Conservation (phyloP, 2,888 invertebrate species). For the Nymphalis urticae region DNA sequence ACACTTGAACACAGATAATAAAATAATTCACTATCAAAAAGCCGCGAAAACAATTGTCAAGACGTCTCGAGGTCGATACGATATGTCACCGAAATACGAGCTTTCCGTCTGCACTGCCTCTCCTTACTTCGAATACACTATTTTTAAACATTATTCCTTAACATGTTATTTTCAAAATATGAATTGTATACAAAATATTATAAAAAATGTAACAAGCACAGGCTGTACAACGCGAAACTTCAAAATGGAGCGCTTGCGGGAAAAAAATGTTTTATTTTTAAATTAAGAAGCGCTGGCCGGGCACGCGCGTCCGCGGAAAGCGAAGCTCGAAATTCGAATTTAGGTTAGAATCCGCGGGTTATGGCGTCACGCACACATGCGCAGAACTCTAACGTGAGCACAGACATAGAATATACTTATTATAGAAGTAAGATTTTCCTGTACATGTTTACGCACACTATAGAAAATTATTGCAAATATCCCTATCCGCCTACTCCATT, state of each 20-base stretch:
- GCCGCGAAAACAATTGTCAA: slow-evolving; percentile 42
- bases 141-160: slow-evolving; percentile 60
- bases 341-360: slow-evolving; percentile 78
- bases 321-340: slow-evolving; percentile 74
- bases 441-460: slow-evolving; percentile 4
- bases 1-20: slow-evolving; percentile 34
- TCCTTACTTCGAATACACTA: slow-evolving; percentile 49
- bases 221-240: slow-evolving; percentile 24
- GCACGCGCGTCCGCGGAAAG: slow-evolving; percentile 66
- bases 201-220: slow-evolving; percentile 23
- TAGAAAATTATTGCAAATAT: neutral
- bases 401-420: slow-evolving; percentile 55
- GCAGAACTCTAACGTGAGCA: slow-evolving; percentile 52
- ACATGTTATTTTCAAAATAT: slow-evolving; percentile 20
- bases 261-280: slow-evolving; percentile 68
- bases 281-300: slow-evolving; percentile 66
- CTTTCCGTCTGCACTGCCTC: slow-evolving; percentile 47
- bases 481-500: no score
- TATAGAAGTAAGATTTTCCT: slow-evolving; percentile 30
- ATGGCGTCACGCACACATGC: slow-evolving; percentile 73
- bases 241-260: slow-evolving; percentile 43
- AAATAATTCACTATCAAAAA: slow-evolving; percentile 38
- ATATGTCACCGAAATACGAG: slow-evolving; percentile 66
- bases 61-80: slow-evolving; percentile 43
- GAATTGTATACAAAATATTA: slow-evolving; percentile 20